Conservation (phyloP, 1,140 invertebrate species). For the Tetragonula clypearis region DNA sequence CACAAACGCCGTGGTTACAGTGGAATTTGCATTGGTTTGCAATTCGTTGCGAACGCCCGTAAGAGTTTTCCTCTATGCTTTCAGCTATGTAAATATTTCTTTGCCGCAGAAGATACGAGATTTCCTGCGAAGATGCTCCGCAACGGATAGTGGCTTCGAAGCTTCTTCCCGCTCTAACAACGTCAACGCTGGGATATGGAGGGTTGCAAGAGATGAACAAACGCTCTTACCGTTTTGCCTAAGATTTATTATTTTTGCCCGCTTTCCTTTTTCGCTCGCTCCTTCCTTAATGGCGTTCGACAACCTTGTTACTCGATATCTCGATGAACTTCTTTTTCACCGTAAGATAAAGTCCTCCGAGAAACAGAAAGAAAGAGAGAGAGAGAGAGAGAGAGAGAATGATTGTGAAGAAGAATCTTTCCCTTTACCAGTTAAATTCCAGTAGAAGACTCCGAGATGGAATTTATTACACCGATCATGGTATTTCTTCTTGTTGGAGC, state of each 20-base stretch:
- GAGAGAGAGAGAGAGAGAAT: background rate
- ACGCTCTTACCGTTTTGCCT: constrained; percentile 22
- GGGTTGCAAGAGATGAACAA: constrained; percentile 42
- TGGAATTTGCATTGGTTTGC: constrained; percentile 57
- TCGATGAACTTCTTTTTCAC: background rate
- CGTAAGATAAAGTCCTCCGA: background rate
- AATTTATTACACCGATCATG: background rate
- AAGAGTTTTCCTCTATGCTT: constrained; percentile 54
- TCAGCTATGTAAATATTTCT: constrained; percentile 57
- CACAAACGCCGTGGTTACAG: constrained; percentile 9
- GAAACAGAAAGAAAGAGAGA: background rate
- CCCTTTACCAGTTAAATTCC: background rate
- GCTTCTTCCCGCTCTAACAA: constrained; percentile 27
- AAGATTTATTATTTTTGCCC: constrained; percentile 40
- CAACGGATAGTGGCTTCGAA: constrained; percentile 24
- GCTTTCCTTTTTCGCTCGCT: background rate
- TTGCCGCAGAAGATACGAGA: constrained; percentile 40
- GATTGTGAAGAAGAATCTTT: background rate
- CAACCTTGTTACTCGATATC: constrained; percentile 21
- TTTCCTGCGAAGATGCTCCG: constrained; percentile 28
- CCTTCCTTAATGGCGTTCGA: constrained; percentile 17
- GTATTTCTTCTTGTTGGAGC: background rate
- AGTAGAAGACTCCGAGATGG: background rate
- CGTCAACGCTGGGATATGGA: constrained; percentile 20
- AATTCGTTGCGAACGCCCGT: constrained; percentile 46